These are phyloP conservation scores for Cetonia aurata DNA, from an alignment of 2,888 invertebrate genomes.

Conservation along the genomic window DNA sequence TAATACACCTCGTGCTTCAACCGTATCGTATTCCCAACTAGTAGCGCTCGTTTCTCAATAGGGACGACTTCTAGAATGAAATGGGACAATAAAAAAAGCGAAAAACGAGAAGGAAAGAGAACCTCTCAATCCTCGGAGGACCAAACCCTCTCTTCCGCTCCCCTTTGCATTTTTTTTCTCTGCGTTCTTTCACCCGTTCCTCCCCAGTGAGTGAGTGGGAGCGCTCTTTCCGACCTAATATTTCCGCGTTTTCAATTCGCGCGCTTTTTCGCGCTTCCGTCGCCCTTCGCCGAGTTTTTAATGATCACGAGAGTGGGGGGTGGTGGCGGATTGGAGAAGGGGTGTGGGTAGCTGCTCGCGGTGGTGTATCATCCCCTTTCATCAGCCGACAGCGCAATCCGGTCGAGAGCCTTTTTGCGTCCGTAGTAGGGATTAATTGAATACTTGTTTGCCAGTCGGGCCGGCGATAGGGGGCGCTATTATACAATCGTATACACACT, in stretches of 20 bases:
- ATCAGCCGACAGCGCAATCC: background rate
- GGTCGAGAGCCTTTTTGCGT: conserved; percentile 8
- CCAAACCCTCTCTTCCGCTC: background rate
- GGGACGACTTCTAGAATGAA: background rate
- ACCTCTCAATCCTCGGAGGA: background rate
- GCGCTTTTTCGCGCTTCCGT: conserved; percentile 44
- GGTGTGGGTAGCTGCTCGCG: no score
- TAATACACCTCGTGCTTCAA: no score
- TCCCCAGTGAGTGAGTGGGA: background rate
- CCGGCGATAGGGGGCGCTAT: background rate
- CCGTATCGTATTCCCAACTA: no score
- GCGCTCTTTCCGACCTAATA: no score
- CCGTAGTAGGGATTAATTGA: conserved; percentile 3
- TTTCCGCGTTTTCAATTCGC: conserved; percentile 46
- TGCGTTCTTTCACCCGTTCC: background rate
- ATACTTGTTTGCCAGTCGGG: background rate
- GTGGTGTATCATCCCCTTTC: no score
- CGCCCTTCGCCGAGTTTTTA: conserved; percentile 41
- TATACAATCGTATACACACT: no score
- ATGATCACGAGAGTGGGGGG: conserved; percentile 33
- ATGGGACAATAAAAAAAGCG: background rate
- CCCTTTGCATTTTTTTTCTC: background rate
- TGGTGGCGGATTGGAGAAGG: no score
- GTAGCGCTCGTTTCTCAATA: no score
- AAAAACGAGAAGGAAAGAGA: background rate